Evolutionary conservation across 1,140 invertebrate genomes (phyloP).

Genomic region (Scaptomyza hsui): DNA sequence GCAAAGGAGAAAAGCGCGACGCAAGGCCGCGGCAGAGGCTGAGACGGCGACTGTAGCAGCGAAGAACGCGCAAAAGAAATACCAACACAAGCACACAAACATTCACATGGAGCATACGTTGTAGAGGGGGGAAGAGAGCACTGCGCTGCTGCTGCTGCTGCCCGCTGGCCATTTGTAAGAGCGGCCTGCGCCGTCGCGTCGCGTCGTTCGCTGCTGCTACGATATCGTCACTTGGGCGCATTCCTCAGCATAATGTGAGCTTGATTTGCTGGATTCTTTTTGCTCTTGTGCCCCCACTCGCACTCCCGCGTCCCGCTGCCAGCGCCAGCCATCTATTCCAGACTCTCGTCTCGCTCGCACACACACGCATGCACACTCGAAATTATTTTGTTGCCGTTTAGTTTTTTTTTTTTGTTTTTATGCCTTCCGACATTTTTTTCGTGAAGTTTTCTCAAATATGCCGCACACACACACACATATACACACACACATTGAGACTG

Average conservation of each 20-base stretch:
- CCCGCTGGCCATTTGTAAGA: conserved; percentile 65
- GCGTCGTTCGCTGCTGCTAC: conserved; percentile 65
- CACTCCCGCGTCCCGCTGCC: conserved; percentile 14
- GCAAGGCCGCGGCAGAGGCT: conserved; percentile 47
- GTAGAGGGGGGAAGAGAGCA: background rate
- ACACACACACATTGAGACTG: conserved; percentile 21
- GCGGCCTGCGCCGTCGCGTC: conserved; percentile 33
- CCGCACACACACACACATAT: conserved; percentile 57
- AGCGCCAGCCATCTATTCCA: conserved; percentile 25
- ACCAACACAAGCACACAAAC: conserved; percentile 25
- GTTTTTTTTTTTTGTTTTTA: conserved; percentile 31
- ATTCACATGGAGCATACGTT: background rate
- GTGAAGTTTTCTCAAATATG: conserved; percentile 61
- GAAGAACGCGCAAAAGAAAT: conserved; percentile 51
- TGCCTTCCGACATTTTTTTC: conserved; percentile 39
- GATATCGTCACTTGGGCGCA: conserved; percentile 83
- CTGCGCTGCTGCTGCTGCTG: conserved; percentile 27
- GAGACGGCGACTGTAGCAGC: conserved; percentile 28
- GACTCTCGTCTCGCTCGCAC: conserved; percentile 34
- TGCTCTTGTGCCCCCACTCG: conserved; percentile 32
- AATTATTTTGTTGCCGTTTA: conserved; percentile 72
- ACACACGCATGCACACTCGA: conserved; percentile 51
- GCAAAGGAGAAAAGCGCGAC: conserved; percentile 53
- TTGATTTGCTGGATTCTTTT: conserved; percentile 83
- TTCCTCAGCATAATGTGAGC: conserved; percentile 83